phyloP scores from a whole-genome alignment of 2,888 invertebrate genomes.

The Leptura quadrifasciata region DNA sequence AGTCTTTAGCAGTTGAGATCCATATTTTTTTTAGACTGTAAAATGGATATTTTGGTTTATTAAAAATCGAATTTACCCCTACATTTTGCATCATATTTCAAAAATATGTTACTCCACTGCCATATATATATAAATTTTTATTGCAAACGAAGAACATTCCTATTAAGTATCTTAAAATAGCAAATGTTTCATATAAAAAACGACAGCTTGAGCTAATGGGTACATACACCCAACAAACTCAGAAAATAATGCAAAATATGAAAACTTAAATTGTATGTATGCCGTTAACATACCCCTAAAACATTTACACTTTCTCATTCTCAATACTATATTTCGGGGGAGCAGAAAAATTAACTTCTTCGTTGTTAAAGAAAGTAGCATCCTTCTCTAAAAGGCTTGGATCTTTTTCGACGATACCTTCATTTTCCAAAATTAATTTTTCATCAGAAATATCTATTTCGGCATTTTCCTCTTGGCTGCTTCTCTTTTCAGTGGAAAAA shows the following conservation, averaged over 20 bases:
- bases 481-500: constrained; percentile 67
- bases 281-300: background rate
- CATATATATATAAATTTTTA: background rate
- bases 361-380: constrained; percentile 41
- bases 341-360: constrained; percentile 29
- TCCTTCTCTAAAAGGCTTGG: constrained; percentile 40
- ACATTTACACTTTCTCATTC: constrained; percentile 60
- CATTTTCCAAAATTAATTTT: constrained; percentile 54
- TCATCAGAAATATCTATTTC: constrained; percentile 54
- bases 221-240: background rate
- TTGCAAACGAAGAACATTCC: background rate
- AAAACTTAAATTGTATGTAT: background rate
- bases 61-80: too few species aligned
- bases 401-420: constrained; percentile 50
- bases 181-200: background rate
- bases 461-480: constrained; percentile 49
- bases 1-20: too few species aligned
- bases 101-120: too few species aligned
- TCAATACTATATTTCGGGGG: constrained; percentile 63
- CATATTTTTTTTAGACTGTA: too few species aligned
- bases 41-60: too few species aligned
- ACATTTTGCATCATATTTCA: too few species aligned
- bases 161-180: background rate
- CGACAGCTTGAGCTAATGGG: background rate
- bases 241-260: constrained; percentile 10